phyloP scores from a whole-genome alignment of 1,140 invertebrate species.

The Coptotermes formosanus region DNA sequence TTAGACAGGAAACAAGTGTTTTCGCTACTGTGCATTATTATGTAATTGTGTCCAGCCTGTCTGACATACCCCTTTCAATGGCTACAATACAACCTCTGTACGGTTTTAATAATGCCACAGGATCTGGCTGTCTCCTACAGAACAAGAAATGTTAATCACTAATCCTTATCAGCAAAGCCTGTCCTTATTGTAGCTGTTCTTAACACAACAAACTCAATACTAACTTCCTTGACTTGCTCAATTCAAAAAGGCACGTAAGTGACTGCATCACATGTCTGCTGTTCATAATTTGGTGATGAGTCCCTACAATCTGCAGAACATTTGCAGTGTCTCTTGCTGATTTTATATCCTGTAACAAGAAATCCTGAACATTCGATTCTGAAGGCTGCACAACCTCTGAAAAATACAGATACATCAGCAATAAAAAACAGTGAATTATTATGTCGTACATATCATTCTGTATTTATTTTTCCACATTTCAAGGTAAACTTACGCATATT shows the following conservation, averaged over 20 bases:
- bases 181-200: no score
- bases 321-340: slow-evolving; percentile 28
- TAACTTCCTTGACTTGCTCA: slow-evolving; percentile 34
- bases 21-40: no score
- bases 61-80: no score
- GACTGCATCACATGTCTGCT: slow-evolving; percentile 34
- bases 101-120: no score
- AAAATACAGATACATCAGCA: not conserved
- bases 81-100: no score
- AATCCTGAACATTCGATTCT: slow-evolving; percentile 14
- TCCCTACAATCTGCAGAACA: slow-evolving; percentile 32
- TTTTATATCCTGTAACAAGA: slow-evolving; percentile 32
- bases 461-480: no score
- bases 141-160: no score
- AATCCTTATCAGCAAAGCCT: no score
- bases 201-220: not conserved
- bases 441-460: not conserved
- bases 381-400: slow-evolving; percentile 10
- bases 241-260: slow-evolving; percentile 29
- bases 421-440: not conserved
- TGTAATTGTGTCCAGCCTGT: no score
- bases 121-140: no score
- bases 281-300: slow-evolving; percentile 37
- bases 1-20: no score
- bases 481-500: no score